Base-by-base conservation (phyloP, 2,797 vertebrate species). In the Micrastur ruficollis region DNA sequence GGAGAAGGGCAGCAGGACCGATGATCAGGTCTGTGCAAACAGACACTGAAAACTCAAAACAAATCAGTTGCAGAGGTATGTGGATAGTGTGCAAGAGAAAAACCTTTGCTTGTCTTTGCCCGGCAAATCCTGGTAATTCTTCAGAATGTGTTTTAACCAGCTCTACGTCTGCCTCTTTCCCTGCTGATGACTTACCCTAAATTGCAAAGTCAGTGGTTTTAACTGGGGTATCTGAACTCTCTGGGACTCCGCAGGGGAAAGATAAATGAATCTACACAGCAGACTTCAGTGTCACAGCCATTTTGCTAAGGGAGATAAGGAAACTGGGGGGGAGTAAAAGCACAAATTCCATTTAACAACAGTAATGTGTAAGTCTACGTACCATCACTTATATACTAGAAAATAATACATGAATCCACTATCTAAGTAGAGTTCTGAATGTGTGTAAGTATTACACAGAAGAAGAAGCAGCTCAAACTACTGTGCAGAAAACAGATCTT, bases 11-110 rank as follows among this genome's bases (percentile, higher is more conserved):
- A 86, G 49, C 3, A 11, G 84, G 89, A 95, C 65, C 1, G 1
- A 68, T 52, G 82, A 66, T 63, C 87, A 47, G 85, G 61, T 86
- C 86, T 95, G 91, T 90, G 89, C 96, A 97, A 95, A 95, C 87
- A 95, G 89, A 66, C 53, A 3, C 68, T 94, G 93, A 71, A 94
- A 96, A 89, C 67, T 65, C 92, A 84, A 81, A 92, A 86, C 87
- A 97, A 74, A 93, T 91, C 71, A 62, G 11, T 85, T 5, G 2
- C 71, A 53, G 67, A 90, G 79, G 26, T 74, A 89, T 42, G 82
- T 59, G 80, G 44, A 70, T 5, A 94, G 56, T 53, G 21, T 81
- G 85, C 0, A 6, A 89, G 86, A 75, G 59, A 82, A 93, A 95
- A 93, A 67, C 4, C 29, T 63, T 89, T 61, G 74, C 67, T 80